Conservation (phyloP, 2,888 invertebrate species). For the Tanaodytes sp. region DNA sequence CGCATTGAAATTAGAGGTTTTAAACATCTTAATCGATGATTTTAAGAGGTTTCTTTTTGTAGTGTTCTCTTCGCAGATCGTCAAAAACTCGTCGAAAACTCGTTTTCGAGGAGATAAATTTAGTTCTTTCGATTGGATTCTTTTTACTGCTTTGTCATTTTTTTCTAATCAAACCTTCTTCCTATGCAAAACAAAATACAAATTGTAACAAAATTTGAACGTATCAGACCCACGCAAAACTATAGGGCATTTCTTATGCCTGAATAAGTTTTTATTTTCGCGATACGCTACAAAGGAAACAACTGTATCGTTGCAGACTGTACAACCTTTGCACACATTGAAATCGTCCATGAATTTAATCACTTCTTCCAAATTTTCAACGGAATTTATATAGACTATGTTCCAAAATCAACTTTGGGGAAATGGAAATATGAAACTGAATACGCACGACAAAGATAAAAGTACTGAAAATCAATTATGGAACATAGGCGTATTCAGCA, state of each 20-base stretch:
- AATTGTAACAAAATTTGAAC: slow-evolving; percentile 9
- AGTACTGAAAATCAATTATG: too few relatives aligned
- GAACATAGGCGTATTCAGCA: background rate
- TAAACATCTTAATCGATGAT: too few relatives aligned
- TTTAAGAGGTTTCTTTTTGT: too few relatives aligned
- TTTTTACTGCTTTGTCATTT: slow-evolving; percentile 5
- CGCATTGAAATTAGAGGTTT: too few relatives aligned
- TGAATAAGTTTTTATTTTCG: slow-evolving; percentile 4
- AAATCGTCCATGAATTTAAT: background rate
- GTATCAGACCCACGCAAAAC: background rate
- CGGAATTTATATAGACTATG: slow-evolving; percentile 9
- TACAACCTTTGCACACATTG: slow-evolving; percentile 13
- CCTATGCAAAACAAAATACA: slow-evolving; percentile 7
- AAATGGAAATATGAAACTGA: too few relatives aligned
- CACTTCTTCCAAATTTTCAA: background rate
- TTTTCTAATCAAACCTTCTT: slow-evolving; percentile 7
- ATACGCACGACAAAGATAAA: too few relatives aligned
- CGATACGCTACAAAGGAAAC: background rate
- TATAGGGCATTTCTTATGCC: slow-evolving; percentile 18
- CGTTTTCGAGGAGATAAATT: background rate
- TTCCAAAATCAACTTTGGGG: too few relatives aligned
- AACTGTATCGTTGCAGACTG: background rate
- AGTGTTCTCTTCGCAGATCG: slow-evolving; percentile 6
- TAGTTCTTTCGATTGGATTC: background rate
- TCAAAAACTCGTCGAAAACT: slow-evolving; percentile 2